Evolutionary conservation across 2,888 invertebrate species (phyloP).

Genomic region (Leptinotarsa juncta): DNA sequence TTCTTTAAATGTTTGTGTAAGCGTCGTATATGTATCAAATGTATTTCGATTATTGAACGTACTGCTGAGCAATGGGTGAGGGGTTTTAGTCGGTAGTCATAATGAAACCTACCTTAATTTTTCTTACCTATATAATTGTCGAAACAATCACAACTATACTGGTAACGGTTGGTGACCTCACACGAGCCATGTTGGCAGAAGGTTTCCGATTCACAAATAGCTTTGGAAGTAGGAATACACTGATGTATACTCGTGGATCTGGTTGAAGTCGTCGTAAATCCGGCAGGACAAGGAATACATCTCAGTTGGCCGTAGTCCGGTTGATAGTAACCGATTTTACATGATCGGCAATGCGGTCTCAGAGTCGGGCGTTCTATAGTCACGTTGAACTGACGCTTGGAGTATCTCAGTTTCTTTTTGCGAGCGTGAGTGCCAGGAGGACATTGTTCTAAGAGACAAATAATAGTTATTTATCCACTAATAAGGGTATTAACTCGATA

Average conservation of each 20-base stretch:
- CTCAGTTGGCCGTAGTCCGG: constrained; percentile 69
- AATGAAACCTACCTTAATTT: not conserved
- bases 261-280: constrained; percentile 65
- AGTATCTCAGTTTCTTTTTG: constrained; percentile 56
- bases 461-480: not conserved
- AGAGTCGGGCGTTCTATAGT: constrained; percentile 65
- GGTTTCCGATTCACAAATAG: constrained; percentile 67
- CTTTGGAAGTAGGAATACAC: constrained; percentile 66
- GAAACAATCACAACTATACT: constrained; percentile 67
- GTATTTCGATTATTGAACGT: too few species aligned
- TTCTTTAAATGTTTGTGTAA: too few species aligned
- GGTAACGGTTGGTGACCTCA: constrained; percentile 57
- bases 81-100: too few species aligned
- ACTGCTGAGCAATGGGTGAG: too few species aligned
- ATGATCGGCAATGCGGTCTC: constrained; percentile 70
- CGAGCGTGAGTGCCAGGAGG: constrained; percentile 68
- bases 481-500: too few species aligned
- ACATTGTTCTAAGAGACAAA: constrained; percentile 61
- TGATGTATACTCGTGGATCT: constrained; percentile 63
- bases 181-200: constrained; percentile 68
- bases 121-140: constrained; percentile 67
- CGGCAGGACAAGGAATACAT: constrained; percentile 71
- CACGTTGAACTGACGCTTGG: constrained; percentile 53
- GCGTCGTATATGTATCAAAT: too few species aligned
- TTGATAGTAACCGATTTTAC: constrained; percentile 73